These are phyloP conservation scores for Otocyon megalotis DNA, from an alignment of 2,113 vertebrate species.

Conservation along the genomic window DNA sequence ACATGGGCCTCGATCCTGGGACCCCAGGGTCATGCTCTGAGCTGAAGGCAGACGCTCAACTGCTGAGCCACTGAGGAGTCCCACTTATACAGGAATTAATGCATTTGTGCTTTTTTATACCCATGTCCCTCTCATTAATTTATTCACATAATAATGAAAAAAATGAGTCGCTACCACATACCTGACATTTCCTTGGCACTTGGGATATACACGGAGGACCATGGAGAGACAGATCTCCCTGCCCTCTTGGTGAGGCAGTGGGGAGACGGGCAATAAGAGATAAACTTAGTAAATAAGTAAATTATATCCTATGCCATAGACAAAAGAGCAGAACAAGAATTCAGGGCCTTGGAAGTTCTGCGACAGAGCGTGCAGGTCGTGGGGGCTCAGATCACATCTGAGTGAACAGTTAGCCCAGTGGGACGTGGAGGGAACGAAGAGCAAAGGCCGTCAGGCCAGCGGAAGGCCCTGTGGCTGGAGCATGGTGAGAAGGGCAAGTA, in stretches of 20 bases:
- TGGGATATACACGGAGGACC: neutral
- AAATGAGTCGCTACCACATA: neutral
- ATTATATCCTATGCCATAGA: neutral
- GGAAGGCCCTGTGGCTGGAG: neutral
- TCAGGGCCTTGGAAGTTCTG: neutral
- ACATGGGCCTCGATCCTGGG: too few species aligned
- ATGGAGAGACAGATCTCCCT: neutral
- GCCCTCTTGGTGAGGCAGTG: accelerated
- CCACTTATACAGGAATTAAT: neutral
- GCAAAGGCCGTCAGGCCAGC: accelerated
- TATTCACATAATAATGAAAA: neutral
- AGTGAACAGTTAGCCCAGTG: neutral
- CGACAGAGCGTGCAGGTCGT: neutral
- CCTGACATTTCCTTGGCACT: neutral
- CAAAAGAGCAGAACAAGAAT: neutral
- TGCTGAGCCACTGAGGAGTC: too few species aligned
- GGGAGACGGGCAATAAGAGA: neutral
- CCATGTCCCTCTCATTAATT: neutral
- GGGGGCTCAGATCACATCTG: neutral
- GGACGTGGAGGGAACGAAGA: neutral
- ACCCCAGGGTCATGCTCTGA: too few species aligned
- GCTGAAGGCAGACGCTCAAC: too few species aligned
- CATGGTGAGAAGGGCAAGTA: neutral
- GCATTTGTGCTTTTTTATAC: neutral
- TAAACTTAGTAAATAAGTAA: neutral